phyloP scores from a whole-genome alignment of 2,113 vertebrate genomes.

The Gallinago undulata region DNA sequence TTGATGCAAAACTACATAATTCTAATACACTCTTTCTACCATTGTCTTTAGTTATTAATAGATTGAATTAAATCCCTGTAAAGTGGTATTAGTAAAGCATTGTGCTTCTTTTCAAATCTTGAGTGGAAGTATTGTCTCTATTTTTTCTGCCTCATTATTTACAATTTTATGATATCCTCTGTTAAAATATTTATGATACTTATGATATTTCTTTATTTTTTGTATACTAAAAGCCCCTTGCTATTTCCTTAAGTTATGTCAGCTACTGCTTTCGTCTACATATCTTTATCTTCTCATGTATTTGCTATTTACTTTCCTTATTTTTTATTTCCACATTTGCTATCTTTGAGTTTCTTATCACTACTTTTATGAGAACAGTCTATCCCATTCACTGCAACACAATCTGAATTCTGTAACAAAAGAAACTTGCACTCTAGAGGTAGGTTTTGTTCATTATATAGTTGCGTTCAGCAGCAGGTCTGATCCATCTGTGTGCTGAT shows the following conservation, averaged over 20 bases:
- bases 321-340: neutral
- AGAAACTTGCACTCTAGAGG: neutral
- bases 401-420: neutral
- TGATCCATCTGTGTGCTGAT: neutral
- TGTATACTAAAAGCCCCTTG: neutral
- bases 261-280: fast-evolving
- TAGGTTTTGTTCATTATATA: neutral
- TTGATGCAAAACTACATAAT: neutral
- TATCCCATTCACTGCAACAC: neutral
- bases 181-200: neutral
- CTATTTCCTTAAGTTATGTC: neutral
- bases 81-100: neutral
- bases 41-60: neutral
- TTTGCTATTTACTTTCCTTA: neutral
- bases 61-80: neutral
- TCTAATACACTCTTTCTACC: neutral
- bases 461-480: neutral
- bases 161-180: neutral
- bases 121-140: neutral
- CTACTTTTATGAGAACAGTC: neutral
- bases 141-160: neutral
- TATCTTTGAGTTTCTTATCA: neutral
- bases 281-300: neutral
- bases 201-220: neutral
- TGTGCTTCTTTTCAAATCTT: neutral